Evolutionary conservation across 2,113 vertebrate genomes (phyloP).

Genomic region (Psophia crepitans): DNA sequence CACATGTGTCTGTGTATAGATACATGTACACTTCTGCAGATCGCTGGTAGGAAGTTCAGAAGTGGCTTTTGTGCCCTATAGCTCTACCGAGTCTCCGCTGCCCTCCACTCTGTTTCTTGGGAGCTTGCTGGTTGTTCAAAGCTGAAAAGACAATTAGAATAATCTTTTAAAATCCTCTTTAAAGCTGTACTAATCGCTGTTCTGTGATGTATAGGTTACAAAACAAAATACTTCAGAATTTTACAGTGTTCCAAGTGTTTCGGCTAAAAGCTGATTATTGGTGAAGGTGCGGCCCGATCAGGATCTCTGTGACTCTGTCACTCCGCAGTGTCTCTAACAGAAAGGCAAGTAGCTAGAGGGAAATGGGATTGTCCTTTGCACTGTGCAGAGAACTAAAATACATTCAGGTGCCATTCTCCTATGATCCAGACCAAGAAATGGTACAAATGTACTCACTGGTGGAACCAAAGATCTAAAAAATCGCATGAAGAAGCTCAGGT

Average conservation of each 20-base stretch:
- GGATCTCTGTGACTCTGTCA: not conserved
- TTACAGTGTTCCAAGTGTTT: not conserved
- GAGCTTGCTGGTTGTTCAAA: not conserved
- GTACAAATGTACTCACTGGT: not conserved
- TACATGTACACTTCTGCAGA: not conserved
- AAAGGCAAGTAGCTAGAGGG: not conserved
- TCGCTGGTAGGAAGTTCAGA: not conserved
- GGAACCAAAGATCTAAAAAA: not conserved
- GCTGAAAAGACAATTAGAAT: not conserved
- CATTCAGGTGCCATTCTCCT: not conserved
- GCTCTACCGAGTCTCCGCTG: not conserved
- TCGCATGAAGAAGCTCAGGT: not conserved
- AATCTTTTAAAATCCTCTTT: not conserved
- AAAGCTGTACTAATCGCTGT: not conserved
- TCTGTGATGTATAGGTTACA: accelerated
- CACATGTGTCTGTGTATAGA: not conserved
- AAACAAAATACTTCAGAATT: not conserved
- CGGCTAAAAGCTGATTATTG: not conserved
- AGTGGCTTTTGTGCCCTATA: not conserved
- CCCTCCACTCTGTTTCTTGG: not conserved
- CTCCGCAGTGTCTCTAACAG: not conserved
- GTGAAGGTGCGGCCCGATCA: not conserved
- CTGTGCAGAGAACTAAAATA: not conserved
- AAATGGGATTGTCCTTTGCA: not conserved
- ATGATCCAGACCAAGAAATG: not conserved